These are phyloP conservation scores for Catostylus mosaicus DNA, from an alignment of 30 jellyfish, hydroid and myxozoan genomes.

Conservation along the genomic window DNA sequence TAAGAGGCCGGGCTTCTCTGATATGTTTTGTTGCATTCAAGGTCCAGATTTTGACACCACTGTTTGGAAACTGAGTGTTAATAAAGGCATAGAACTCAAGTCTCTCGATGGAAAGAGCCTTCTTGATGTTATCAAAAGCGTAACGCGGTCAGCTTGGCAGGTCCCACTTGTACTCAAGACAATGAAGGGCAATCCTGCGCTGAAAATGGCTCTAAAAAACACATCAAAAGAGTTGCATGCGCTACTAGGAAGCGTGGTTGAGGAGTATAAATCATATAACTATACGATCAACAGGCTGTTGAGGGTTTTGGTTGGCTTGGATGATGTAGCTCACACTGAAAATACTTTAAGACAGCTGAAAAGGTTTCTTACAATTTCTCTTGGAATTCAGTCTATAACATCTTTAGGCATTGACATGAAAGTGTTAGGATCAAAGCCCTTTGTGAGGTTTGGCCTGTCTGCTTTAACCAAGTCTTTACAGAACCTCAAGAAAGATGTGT, in stretches of 20 bases:
- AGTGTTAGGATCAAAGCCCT: neutral
- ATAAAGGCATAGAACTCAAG: slow-evolving; percentile 16
- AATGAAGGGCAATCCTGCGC: slow-evolving; percentile 17
- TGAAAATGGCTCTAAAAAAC: neutral
- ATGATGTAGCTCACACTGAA: neutral
- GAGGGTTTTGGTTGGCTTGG: neutral
- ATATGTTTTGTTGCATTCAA: neutral
- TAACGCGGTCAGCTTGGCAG: slow-evolving; percentile 37
- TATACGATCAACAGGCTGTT: slow-evolving; percentile 15
- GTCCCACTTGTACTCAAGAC: slow-evolving; percentile 13
- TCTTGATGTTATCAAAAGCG: slow-evolving; percentile 14
- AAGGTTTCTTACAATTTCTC: neutral
- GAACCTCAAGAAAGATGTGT: neutral
- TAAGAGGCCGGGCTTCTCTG: too few species aligned
- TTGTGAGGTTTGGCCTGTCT: neutral
- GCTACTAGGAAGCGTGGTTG: neutral
- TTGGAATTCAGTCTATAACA: slow-evolving; percentile 2
- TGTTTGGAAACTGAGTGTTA: slow-evolving; percentile 10
- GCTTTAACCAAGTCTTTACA: slow-evolving; percentile 2
- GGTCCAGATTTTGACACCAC: slow-evolving; percentile 34
- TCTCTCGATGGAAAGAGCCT: slow-evolving; percentile 20
- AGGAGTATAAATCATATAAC: neutral
- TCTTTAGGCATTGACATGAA: slow-evolving; percentile 3
- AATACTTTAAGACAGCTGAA: neutral
- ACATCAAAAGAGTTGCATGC: neutral